A percentile compares a stretch with the other conserved stretches of the same genome.
phyloP scores from a whole-genome alignment of 2,797 vertebrate species.

The Gymnoscopelus braueri region DNA sequence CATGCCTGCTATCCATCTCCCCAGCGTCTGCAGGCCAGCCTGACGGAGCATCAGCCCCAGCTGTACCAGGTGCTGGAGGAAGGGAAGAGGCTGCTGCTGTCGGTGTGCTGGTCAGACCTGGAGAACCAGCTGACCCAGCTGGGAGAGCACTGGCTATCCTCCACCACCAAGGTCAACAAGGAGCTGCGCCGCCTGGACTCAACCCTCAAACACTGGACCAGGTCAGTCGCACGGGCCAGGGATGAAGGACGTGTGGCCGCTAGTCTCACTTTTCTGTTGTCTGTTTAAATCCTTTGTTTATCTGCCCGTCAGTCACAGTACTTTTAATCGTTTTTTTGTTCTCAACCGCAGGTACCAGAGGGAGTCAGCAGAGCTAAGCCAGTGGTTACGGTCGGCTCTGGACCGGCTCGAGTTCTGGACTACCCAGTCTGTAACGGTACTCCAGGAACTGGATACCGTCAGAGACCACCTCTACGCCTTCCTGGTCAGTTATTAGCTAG shows the following conservation, averaged over 20 bases:
- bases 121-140: conserved; percentile 91
- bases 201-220: conserved; percentile 96
- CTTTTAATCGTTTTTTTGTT: not conserved
- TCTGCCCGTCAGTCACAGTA: no score
- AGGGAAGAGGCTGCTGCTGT: conserved; percentile 91
- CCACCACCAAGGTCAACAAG: conserved; percentile 90
- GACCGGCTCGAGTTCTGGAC: conserved; percentile 94
- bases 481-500: conserved; percentile 83
- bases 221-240: conserved; percentile 74
- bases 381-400: conserved; percentile 91
- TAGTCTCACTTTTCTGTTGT: not conserved
- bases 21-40: conserved; percentile 87
- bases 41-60: conserved; percentile 90
- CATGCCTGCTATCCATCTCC: not conserved
- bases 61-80: conserved; percentile 93
- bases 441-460: conserved; percentile 94
- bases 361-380: conserved; percentile 88
- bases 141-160: conserved; percentile 92
- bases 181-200: conserved; percentile 94
- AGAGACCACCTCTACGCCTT: conserved; percentile 94
- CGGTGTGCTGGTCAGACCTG: conserved; percentile 89
- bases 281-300: not conserved
- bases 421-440: conserved; percentile 93
- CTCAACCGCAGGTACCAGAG: conserved; percentile 86
- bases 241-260: no score